These are phyloP conservation scores for Labeo catla DNA, from an alignment of 2,113 vertebrate species.

Conservation along the genomic window DNA sequence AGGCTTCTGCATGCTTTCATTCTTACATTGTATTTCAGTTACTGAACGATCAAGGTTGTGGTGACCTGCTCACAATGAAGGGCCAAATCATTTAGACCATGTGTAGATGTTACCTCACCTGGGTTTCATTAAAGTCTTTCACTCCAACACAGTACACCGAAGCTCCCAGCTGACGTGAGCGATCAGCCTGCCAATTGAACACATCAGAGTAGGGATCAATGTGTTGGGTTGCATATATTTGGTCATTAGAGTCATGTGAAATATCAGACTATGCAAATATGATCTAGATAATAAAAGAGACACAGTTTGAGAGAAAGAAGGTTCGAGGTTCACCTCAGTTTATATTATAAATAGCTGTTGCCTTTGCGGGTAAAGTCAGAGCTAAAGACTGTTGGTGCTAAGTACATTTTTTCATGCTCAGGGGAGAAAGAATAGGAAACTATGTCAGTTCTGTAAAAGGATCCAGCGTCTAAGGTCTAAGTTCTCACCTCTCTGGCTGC, in stretches of 20 bases:
- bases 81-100: neutral
- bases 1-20: neutral
- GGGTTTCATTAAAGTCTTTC: conserved; percentile 98
- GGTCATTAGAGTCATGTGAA: neutral
- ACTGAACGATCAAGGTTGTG: neutral
- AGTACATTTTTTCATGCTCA: neutral
- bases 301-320: neutral
- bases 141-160: conserved; percentile 97
- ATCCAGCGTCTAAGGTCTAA: neutral
- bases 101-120: conserved; percentile 75
- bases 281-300: neutral
- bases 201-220: neutral
- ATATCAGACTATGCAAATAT: neutral
- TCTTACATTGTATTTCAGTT: neutral
- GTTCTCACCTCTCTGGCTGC: conserved; percentile 89
- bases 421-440: neutral
- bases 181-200: conserved; percentile 79
- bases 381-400: neutral
- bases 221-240: neutral
- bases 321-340: neutral
- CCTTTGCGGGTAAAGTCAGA: neutral
- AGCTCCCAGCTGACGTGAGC: conserved; percentile 91
- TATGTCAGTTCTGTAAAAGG: neutral
- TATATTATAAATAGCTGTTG: neutral
- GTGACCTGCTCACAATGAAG: neutral